Evolutionary conservation across 2,888 invertebrate species (phyloP), one percentile per base, ranked within the genome.

Genomic region (Leptura quadrifasciata): DNA sequence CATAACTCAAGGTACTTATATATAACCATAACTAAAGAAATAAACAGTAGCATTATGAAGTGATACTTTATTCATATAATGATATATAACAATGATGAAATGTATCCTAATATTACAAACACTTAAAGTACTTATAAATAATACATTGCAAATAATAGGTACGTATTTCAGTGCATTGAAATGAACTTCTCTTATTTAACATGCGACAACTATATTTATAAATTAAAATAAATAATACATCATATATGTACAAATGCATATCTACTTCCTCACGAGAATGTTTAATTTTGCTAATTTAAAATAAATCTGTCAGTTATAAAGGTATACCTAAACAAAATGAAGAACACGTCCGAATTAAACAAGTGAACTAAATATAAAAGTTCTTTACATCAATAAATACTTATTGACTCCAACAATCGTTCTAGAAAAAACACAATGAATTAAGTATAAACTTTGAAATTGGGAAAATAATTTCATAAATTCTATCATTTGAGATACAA

Each of bases 201-300:
- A 58, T 15, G 9, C 27, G 61, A 68, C 39, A 39, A 15, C 57
- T 39, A 64, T 52, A 54, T 39, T 55, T 74, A 74, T 74, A 74
- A 74, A 74, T 74, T 70, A 74, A 63, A 74, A 74, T 74, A 74
- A 74, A 74, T 74, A 74, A 63, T 74, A 74, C 61, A 61, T 63
- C 18, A 67, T 61, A 55, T 63, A 24, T 61, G 24, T 27, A 72
- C 52, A 27, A 18, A 17, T 39, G 35, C 24, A 47, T 31, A 27
- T 60, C 17, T 15, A 57, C 4, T 68, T 27, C 57, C 55, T 68
- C 54, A 31, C 24, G 54, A 52, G 18, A 3, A 57, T 57, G 20
- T 20, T 21, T 15, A 47, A 47, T n/a, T 47, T 47, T 0, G 15
- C 47, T 47, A 47, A 47, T 47, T 47, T 47, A 47, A 47, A 12